These are phyloP conservation scores for Drepana arcuata DNA, from an alignment of 1,140 invertebrate species.

Conservation along the genomic window DNA sequence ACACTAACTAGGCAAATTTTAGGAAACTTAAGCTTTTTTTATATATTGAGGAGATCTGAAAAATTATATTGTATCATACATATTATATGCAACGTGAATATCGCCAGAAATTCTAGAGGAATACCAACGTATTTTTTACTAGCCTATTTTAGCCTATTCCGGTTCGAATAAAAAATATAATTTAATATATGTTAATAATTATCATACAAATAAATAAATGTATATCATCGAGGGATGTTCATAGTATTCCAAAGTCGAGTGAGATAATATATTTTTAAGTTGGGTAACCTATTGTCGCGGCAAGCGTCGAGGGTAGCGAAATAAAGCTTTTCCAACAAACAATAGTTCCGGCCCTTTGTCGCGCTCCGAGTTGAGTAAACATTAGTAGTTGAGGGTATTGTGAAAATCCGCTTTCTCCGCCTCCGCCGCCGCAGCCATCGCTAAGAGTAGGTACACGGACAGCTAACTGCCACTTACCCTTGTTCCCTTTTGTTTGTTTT, in stretches of 20 bases:
- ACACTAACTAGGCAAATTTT: too few species aligned
- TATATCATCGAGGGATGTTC: conserved; percentile 17
- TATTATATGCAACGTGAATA: too few species aligned
- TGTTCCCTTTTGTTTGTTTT: conserved; percentile 56
- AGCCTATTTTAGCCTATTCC: too few species aligned
- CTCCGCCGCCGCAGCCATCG: conserved; percentile 11
- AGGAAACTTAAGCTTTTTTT: too few species aligned
- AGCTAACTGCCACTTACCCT: conserved; percentile 55
- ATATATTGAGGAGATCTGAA: too few species aligned
- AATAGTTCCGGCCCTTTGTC: conserved; percentile 71
- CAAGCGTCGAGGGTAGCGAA: conserved; percentile 56
- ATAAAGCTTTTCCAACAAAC: conserved; percentile 71
- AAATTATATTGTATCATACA: too few species aligned
- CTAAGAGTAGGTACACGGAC: conserved; percentile 49
- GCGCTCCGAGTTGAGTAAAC: conserved; percentile 60
- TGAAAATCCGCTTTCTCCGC: conserved; percentile 14
- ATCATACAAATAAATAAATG: conserved; percentile 1
- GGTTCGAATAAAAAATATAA: too few species aligned
- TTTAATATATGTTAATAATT: too few species aligned
- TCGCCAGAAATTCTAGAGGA: too few species aligned
- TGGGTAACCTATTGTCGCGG: conserved; percentile 66
- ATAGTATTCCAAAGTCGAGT: conserved; percentile 37
- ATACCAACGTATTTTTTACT: too few species aligned
- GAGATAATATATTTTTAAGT: conserved; percentile 71
- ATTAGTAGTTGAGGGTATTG: conserved; percentile 66